Evolutionary conservation across 2,888 invertebrate species (phyloP), one percentile per base, ranked within the genome.

Genomic region (Eupeodes luniger): DNA sequence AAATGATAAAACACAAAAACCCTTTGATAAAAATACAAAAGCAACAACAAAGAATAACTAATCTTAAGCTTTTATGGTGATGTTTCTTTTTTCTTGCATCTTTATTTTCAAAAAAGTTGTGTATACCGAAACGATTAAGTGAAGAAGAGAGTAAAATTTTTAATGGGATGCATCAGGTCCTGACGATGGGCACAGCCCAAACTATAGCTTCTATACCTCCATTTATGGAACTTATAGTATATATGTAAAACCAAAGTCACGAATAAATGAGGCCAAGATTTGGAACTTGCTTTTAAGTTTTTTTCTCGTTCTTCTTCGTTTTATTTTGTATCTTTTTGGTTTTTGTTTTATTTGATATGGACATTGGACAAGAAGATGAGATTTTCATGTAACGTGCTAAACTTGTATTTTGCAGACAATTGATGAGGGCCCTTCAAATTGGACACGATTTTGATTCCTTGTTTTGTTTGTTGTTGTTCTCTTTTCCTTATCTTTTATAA

Each of bases 401-500:
- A 87, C 64, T 27, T 10, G 53, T 79, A 86, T 86, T 27, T 80
- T 19, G 72, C 84, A 81, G 87, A 81, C 85, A 78, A 85, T 88
- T 85, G 85, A 88, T 85, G 81, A 34, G 81, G 74, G 85, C 81
- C 84, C 88, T 88, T 88, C 88, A 81, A 69, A 88, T 75, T 77
- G 85, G 76, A 81, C 85, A 81, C 81, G 81, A 88, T 64, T 84
- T 83, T 66, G 47, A 51, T 11, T n/a, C 36, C 64, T 53, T 19
- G 61, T 62, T 59, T 66, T 34, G 10, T 14, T 40, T 40, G 5
- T 36, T 36, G 36, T 40, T 5, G 40, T 40, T 40, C 40, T 40
- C 5, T 64, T 27, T 19, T 64, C 12, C 12, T n/a, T 36, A 16
- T 59, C 1, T 74, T 74, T n/a, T 57, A 27, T 53, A 47, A 36